These are phyloP conservation scores for Gymnoscopelus braueri DNA, from an alignment of 2,797 vertebrate genomes.

Conservation along the genomic window DNA sequence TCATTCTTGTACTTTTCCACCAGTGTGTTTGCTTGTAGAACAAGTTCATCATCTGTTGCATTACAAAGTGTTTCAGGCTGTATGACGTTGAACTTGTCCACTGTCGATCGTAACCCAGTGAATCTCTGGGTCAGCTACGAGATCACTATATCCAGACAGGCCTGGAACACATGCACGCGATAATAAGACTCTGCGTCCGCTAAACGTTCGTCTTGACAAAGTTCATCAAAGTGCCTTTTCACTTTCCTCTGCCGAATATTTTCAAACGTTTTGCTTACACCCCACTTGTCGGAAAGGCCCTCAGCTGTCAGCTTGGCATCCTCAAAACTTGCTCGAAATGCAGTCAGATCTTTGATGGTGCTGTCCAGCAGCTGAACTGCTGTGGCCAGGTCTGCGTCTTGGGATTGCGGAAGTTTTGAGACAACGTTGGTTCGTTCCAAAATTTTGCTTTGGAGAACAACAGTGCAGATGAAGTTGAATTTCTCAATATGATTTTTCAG, in stretches of 20 bases:
- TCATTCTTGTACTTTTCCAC: background rate
- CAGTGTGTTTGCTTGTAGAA: background rate
- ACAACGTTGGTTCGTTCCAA: background rate
- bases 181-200: background rate
- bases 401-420: background rate
- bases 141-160: background rate
- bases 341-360: background rate
- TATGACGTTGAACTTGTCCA: background rate
- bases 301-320: background rate
- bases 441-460: constrained; percentile 1
- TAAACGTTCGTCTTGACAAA: background rate
- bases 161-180: background rate
- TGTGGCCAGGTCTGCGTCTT: constrained; percentile 1
- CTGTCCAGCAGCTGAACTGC: background rate
- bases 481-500: background rate
- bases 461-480: background rate
- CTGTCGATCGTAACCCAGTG: background rate
- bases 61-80: no score
- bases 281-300: background rate
- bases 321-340: background rate
- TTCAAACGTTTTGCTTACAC: background rate
- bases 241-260: no score
- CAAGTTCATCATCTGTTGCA: background rate
- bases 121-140: background rate
- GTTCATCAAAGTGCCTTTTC: background rate